phyloP scores from a whole-genome alignment of 2,113 vertebrate species.

The Microcebus ravelobensis region DNA sequence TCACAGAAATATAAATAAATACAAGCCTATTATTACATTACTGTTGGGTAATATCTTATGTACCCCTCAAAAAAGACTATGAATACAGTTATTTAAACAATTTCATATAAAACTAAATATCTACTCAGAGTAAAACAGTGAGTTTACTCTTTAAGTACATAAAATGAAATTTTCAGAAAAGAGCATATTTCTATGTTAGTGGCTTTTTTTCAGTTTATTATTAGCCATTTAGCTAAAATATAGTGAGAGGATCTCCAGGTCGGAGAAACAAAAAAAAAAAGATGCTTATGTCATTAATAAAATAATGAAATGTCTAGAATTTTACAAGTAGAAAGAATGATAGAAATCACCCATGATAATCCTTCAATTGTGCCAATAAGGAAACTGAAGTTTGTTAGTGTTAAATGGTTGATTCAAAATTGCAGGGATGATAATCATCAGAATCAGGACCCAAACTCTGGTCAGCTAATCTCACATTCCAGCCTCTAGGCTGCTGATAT shows the following conservation, averaged over 20 bases:
- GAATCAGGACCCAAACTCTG: not conserved
- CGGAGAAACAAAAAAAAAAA: not conserved
- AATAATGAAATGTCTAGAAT: not conserved
- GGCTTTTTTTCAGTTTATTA: not conserved
- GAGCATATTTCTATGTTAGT: not conserved
- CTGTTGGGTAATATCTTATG: not conserved
- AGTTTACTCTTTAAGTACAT: not conserved
- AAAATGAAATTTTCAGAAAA: conserved; percentile 26
- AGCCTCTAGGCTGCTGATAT: not conserved
- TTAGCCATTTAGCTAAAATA: not conserved
- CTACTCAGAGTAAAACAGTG: not conserved
- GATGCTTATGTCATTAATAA: not conserved
- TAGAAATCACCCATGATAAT: not conserved
- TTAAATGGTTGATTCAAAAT: not conserved
- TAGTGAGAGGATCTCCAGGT: not conserved
- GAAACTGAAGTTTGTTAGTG: not conserved
- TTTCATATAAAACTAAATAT: not conserved
- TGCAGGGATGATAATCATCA: not conserved
- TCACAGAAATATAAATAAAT: conserved; percentile 3
- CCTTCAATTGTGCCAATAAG: not conserved
- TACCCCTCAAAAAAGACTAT: not conserved
- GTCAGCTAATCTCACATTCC: not conserved
- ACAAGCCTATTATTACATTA: not conserved
- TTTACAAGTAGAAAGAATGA: not conserved
- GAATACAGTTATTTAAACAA: not conserved